Base-by-base conservation (phyloP, 2,797 vertebrate species). In the Strix occidentalis region DNA sequence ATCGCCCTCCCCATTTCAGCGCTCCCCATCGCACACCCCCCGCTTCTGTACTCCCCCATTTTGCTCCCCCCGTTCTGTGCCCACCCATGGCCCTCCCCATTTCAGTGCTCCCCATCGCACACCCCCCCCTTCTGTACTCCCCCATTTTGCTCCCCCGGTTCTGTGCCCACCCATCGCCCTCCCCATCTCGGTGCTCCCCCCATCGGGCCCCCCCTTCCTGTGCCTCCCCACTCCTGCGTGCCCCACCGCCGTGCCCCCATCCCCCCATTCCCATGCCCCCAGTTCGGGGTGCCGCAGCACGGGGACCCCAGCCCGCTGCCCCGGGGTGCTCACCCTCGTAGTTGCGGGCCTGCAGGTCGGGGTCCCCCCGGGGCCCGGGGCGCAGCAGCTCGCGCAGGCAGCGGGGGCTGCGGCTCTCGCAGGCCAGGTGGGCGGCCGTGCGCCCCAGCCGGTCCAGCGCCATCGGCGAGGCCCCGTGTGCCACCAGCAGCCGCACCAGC, bases 391-490 rank as follows among this genome's bases (percentile, higher is more conserved):
- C 95, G 41, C 95, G 92, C 50, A 99, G 97, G 92, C 99, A 99
- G 31, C 93, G 90, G 3, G 80, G 84, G 70, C 98, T 98, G 80
- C 96, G 77, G 57, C 99, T 98, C 96, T 99, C 99, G 45, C 99
- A 99, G 45, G 99, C 99, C 37, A 99, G 97, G 96, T 99, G 99
- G 25, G 98, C 86, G 1, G 98, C 97, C 0, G 98, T 99, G 93
- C 99, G 99, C 19, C 99, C 99, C 4, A 99, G 98, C 16, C 99
- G 99, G 95, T 99, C 99, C 92, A 99, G 97, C 6, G 98, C 98
- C 50, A 97, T 86, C 5, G 98, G 98, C 71, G 98, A 98, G 4
- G 99, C 98, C 8, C 98, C 98, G 0, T 97, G 98, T 5, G 83
- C 87, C 89, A 99, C 72, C 84, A 99, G 93, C 46, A 96, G 85